Evolutionary conservation across 2,888 invertebrate genomes (phyloP).

Genomic region (Zootermopsis nevadensis): DNA sequence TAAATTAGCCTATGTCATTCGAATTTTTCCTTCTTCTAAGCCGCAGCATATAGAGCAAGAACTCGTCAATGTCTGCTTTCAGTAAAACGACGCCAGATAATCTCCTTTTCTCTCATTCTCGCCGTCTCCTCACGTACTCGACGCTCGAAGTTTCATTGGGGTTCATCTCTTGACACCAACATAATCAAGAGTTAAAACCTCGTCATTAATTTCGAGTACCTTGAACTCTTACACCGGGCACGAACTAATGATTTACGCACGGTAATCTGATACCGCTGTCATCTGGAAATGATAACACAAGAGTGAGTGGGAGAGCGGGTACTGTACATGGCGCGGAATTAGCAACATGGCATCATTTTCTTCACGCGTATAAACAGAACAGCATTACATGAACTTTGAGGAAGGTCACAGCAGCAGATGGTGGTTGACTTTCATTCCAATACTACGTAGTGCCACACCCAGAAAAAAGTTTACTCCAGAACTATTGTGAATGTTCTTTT

Average conservation of each 20-base stretch:
- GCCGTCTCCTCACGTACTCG: no score
- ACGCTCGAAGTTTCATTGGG: not conserved
- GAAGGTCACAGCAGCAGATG: not conserved
- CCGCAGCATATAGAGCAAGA: no score
- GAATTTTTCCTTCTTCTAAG: no score
- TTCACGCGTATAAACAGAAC: constrained; percentile 8
- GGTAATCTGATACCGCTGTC: constrained; percentile 36
- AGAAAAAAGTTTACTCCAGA: no score
- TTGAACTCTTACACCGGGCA: not conserved
- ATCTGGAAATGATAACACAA: constrained; percentile 32
- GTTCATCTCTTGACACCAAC: constrained; percentile 14
- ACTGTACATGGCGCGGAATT: constrained; percentile 9
- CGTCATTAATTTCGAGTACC: constrained; percentile 12
- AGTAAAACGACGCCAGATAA: no score
- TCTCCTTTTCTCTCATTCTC: no score
- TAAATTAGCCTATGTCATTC: no score
- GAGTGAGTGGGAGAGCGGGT: not conserved
- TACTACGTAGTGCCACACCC: no score
- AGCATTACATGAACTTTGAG: not conserved
- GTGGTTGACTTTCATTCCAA: not conserved
- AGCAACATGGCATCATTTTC: constrained; percentile 9
- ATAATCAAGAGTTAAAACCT: constrained; percentile 24
- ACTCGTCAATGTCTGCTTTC: no score
- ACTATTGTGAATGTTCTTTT: no score
- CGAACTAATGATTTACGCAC: constrained; percentile 27